phyloP scores from a whole-genome alignment of 2,113 vertebrate genomes.

The Pelmatolapia mariae region DNA sequence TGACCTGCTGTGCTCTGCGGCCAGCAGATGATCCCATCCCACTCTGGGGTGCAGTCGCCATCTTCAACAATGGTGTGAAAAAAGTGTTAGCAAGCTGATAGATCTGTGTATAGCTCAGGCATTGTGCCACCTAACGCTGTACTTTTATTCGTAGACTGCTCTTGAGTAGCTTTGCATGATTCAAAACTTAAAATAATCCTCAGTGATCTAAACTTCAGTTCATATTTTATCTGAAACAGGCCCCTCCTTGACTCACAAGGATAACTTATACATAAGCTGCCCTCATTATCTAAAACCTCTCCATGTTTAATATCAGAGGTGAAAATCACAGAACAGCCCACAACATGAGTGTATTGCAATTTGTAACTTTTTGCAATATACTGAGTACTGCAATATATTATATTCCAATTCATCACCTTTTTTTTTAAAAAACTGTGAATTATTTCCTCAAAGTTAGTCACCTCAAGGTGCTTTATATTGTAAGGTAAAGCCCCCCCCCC shows the following conservation, averaged over 20 bases:
- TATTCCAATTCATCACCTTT: not conserved
- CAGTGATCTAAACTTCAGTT: not conserved
- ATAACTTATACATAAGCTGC: not conserved
- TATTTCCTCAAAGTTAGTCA: not conserved
- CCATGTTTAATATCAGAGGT: not conserved
- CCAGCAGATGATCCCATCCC: constrained; percentile 92
- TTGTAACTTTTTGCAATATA: not conserved
- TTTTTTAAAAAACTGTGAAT: not conserved
- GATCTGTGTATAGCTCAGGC: not conserved
- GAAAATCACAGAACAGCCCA: not conserved
- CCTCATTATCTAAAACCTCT: not conserved
- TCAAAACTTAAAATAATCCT: not conserved
- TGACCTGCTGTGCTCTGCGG: constrained; percentile 71
- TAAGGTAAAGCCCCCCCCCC: not conserved
- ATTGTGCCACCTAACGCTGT: not conserved
- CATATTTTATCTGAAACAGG: not conserved
- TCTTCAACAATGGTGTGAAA: constrained; percentile 55
- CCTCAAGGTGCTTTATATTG: not conserved
- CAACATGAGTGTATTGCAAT: not conserved
- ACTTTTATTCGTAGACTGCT: not conserved
- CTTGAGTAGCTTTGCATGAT: not conserved
- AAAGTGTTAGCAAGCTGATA: not conserved
- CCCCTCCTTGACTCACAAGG: not conserved
- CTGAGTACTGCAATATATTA: not conserved
- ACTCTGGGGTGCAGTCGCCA: constrained; percentile 76